Conservation (phyloP, 2,797 vertebrate genomes). For the Alexandromys oeconomus region DNA sequence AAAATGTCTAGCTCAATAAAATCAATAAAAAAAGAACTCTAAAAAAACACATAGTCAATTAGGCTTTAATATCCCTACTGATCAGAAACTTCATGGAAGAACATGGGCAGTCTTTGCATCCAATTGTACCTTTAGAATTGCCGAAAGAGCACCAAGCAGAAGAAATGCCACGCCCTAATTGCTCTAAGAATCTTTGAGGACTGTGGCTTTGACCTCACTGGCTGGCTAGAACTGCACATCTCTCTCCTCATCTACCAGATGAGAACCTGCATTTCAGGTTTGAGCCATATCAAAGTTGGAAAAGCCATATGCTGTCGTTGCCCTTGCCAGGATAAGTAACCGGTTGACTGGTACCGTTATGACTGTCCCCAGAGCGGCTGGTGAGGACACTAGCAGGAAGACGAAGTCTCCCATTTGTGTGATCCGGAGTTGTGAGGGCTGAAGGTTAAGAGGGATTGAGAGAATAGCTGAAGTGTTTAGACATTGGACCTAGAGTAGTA, state of each 20-base stretch:
- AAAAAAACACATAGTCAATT: not conserved
- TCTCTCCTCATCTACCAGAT: not conserved
- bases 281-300: not conserved
- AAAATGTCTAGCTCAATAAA: too few relatives aligned
- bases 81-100: slow-evolving; percentile 1
- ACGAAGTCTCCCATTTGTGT: not conserved
- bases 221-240: not conserved
- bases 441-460: not conserved
- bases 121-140: not conserved
- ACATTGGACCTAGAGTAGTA: not conserved
- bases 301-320: not conserved
- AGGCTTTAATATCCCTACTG: not conserved
- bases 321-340: not conserved
- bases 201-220: not conserved
- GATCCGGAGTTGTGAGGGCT: not conserved
- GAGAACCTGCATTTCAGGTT: not conserved
- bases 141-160: not conserved
- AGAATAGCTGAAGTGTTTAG: not conserved
- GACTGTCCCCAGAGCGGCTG: not conserved
- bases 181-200: not conserved
- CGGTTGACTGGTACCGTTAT: not conserved
- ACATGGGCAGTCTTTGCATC: not conserved
- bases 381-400: not conserved
- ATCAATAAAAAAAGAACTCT: too few relatives aligned
- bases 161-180: too few relatives aligned